Evolutionary conservation across 2,113 vertebrate genomes (phyloP), one percentile per base, ranked within the genome.

Genomic region (Myrmophylax atrothorax): DNA sequence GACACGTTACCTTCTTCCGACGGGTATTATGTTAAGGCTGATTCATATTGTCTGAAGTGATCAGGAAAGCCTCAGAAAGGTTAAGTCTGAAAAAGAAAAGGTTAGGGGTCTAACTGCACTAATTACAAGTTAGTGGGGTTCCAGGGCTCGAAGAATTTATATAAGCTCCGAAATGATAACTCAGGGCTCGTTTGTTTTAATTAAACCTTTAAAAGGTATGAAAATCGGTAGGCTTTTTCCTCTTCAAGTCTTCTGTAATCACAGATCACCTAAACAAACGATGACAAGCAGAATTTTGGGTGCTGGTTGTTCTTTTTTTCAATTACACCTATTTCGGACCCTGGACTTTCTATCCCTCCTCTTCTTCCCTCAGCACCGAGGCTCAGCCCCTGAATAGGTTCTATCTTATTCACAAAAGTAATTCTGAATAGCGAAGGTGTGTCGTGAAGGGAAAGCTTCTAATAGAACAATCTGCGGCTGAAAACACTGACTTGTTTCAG

Each of bases 401-500:
- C 47, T 20, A 6, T 6, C 17, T 22, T n/a, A 5, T 42, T 40
- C 11, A 1, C 37, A 56, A 38, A 73, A 63, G 12, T 20, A 14
- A 25, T n/a, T 31, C 64, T 10, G 4, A 85, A 46, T 3, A 80
- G 55, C 8, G 6, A 86, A 92, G 90, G 90, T 86, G 90, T 35
- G 67, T 62, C 77, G 67, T 25, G 84, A 87, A 90, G 93, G 40
- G 7, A 70, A 77, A 83, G 55, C 82, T 92, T 92, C 76, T 74
- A 90, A 66, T 58, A 68, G 64, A 91, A 77, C 15, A 3, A 33
- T 93, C 49, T 50, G 88, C 12, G 5, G 83, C 79, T 16, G 4
- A 92, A 95, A 93, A 56, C 67, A 13, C 31, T 6, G 76, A 35
- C 79, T 93, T 56, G 52, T 72, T 94, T 90, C 92, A 81, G 26